Evolutionary conservation across 2,113 vertebrate species (phyloP), one percentile per base, ranked within the genome.

Genomic region (Pandion haliaetus): DNA sequence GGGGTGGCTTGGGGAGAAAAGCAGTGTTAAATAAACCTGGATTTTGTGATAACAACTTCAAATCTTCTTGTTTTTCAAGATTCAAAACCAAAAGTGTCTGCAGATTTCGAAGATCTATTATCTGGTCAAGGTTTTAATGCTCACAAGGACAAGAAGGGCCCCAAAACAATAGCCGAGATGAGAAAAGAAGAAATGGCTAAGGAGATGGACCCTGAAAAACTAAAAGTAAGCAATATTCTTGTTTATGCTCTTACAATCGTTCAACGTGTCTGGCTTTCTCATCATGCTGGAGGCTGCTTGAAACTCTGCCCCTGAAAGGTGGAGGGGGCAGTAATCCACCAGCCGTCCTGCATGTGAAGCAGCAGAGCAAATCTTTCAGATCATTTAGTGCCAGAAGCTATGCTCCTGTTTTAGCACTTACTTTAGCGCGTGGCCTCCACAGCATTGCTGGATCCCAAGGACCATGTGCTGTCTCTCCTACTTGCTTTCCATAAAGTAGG

Each of bases 161-260:
- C 99, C 82, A 98, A 99, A 97, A 99, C 99, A 83, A 99, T 99
- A 98, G 99, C 99, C 62, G 99, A 99, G 98, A 99, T 99, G 99
- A 99, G 99, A 95, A 99, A 99, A 97, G 99, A 99, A 95, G 99
- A 99, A 97, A 99, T 99, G 99, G 99, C 99, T 70, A 99, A 99
- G 97, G 99, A 99, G 95, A 99, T 99, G 99, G 99, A 99, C 94
- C 99, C 99, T 7, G 99, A 99, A 95, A 99, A 99, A 97, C 90
- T 99, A 72, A 99, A 99, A 99, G 99, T 99, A 97, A 96, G 96
- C 23, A 72, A n/a, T 15, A 21, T 26, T 29, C 17, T 63, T 91
- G 24, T 21, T 63, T 44, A 16, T 47, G n/a, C 14, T 76, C 34
- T 82, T 52, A 17, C 6, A 78, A 11, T 42, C 17, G 36, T 32